Conservation (phyloP, 2,113 vertebrate species). For the Brachirus orientalis region DNA sequence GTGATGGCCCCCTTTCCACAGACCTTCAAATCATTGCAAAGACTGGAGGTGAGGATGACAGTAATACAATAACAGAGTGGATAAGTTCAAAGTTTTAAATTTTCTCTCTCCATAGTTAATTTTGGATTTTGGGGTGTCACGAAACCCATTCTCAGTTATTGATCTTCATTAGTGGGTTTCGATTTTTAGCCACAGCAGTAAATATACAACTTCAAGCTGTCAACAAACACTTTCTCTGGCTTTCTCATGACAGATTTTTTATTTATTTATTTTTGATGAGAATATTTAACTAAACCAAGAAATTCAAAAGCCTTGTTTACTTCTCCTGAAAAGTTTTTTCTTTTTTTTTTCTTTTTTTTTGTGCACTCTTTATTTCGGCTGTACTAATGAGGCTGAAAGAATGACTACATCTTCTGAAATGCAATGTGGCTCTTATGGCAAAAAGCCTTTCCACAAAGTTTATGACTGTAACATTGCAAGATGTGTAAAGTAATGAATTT, state of each 20-base stretch:
- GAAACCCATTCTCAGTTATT: constrained; percentile 8
- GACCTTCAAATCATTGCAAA: constrained; percentile 99
- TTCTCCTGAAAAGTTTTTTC: background rate
- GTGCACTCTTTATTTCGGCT: background rate
- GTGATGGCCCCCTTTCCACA: constrained; percentile 94
- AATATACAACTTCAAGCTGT: constrained; percentile 44
- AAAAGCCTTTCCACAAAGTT: constrained; percentile 8
- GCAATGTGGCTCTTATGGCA: constrained; percentile 5
- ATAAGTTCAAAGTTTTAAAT: background rate
- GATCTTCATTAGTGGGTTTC: constrained; percentile 38
- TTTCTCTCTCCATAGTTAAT: too few relatives aligned
- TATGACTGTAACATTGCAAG: constrained; percentile 6
- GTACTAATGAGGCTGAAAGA: background rate
- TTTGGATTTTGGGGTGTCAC: background rate
- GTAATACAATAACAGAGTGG: too few relatives aligned
- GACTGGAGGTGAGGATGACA: constrained; percentile 89
- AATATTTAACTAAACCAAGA: constrained; percentile 7
- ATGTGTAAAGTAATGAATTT: constrained; percentile 27
- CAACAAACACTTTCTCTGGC: constrained; percentile 9
- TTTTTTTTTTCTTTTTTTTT: background rate
- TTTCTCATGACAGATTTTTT: constrained; percentile 1
- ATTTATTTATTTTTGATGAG: background rate
- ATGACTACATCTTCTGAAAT: constrained; percentile 1
- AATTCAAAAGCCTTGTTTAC: constrained; percentile 26
- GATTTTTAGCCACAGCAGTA: constrained; percentile 27